Base-by-base conservation (phyloP, 2,113 vertebrate species). In the Mola mola region DNA sequence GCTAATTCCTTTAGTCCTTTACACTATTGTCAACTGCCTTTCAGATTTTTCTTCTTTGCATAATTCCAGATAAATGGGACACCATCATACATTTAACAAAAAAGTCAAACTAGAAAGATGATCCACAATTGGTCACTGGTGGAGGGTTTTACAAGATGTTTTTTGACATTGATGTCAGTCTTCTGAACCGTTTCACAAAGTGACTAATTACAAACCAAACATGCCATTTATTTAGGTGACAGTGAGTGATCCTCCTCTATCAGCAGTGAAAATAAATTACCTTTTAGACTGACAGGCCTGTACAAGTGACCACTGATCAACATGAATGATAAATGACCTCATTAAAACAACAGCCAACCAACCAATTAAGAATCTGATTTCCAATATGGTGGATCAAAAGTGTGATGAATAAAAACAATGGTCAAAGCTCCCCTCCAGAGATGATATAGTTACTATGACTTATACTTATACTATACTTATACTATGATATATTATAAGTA, bases 301-400 rank as follows among this genome's bases (percentile, higher is more conserved):
- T 36, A 52, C n/a, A 64, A 47, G 37, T 49, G 44, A 47, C 25
- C 31, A 65, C 36, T 20, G 55, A 78, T 68, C 60, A 81, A 69
- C 62, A 53, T 9, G 16, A 70, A 74, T 85, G 75, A 88, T 59
- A 43, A 87, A 87, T 86, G 31, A 87, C 65, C 71, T 53, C 72
- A 86, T 85, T 84, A 79, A 69, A 75, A 58, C 11, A 56, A 51
- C 24, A 8, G 41, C 46, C 55, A 70, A 62, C 22, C 9, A 16
- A 33, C 46, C 41, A 43, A 73, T 72, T 82, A 52, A 64, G 37
- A 63, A 48, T 42, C 6, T 55, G 67, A 57, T 9, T 38, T 49
- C 22, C 51, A 72, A 71, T 62, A 47, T 25, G 38, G 57, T 24
- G n/a, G 25, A 43, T 65, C n/a, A 72, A 59, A 70, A 36, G 21